Evolutionary conservation across 2,113 vertebrate genomes (phyloP).

Genomic region (Corythornis madagascariensis): DNA sequence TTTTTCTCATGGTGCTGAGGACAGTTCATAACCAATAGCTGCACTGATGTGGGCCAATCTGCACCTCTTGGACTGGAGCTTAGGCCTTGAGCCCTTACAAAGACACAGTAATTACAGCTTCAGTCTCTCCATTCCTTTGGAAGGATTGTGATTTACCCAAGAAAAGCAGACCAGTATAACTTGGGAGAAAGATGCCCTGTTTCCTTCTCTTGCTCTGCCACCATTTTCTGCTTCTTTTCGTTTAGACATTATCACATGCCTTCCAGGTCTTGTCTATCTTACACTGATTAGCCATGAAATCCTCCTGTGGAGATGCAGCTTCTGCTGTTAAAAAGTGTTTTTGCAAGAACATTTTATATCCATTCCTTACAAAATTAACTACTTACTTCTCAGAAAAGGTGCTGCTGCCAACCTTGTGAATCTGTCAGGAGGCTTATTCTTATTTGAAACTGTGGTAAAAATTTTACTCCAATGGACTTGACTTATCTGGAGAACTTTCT

Average conservation of each 20-base stretch:
- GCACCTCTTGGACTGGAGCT: neutral
- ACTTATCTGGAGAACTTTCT: neutral
- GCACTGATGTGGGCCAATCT: neutral
- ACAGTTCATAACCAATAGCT: neutral
- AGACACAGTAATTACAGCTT: neutral
- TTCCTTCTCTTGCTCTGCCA: neutral
- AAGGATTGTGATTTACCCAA: neutral
- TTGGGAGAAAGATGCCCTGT: neutral
- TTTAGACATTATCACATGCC: neutral
- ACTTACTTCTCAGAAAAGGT: neutral
- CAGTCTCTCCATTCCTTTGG: neutral
- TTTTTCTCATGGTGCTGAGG: neutral
- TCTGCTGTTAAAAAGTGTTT: slow-evolving; percentile 1
- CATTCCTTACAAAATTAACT: neutral
- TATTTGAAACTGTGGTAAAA: neutral
- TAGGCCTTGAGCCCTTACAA: neutral
- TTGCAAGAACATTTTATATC: neutral
- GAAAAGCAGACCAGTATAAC: neutral
- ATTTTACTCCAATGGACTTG: neutral
- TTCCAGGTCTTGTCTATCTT: slow-evolving; percentile 28
- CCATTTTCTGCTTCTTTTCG: neutral
- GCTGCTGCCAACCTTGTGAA: neutral
- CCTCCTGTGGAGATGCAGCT: neutral
- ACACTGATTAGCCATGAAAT: slow-evolving; percentile 11
- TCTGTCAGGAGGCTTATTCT: neutral